These are phyloP conservation scores for Chelonus formosanus DNA, from an alignment of 2,888 invertebrate species.

Conservation along the genomic window DNA sequence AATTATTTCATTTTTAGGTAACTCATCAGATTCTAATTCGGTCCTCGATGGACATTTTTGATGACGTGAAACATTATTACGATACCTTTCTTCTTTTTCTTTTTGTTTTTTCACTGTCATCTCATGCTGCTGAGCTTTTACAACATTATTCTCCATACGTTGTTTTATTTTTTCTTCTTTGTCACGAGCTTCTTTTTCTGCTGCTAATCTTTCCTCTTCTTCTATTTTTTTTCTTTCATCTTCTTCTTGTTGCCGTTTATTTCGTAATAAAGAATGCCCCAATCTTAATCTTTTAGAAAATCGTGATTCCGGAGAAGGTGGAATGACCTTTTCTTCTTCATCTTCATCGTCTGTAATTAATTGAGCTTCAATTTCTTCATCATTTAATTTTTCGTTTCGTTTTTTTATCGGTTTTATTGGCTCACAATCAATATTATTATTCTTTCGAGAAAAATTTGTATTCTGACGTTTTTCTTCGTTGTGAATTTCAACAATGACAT, in stretches of 20 bases:
- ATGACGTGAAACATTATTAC: neutral
- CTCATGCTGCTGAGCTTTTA: slow-evolving; percentile 1
- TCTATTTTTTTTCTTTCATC: slow-evolving; percentile 7
- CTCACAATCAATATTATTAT: neutral
- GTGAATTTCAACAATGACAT: neutral
- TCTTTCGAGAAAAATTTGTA: neutral
- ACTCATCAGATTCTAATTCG: slow-evolving; percentile 37
- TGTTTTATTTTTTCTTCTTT: slow-evolving; percentile 25
- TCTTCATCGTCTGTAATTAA: slow-evolving; percentile 36
- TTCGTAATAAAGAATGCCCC: slow-evolving; percentile 11
- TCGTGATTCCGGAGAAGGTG: slow-evolving; percentile 22
- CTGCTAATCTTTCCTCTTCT: slow-evolving; percentile 16
- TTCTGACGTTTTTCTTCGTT: neutral
- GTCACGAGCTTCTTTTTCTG: slow-evolving; percentile 6
- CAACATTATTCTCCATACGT: slow-evolving; percentile 12
- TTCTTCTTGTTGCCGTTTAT: slow-evolving; percentile 26
- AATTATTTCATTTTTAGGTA: neutral
- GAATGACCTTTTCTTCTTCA: slow-evolving; percentile 31
- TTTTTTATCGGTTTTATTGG: neutral
- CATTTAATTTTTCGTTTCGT: slow-evolving; percentile 32
- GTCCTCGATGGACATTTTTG: slow-evolving; percentile 25
- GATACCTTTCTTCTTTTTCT: slow-evolving; percentile 23
- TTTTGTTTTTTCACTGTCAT: slow-evolving; percentile 8
- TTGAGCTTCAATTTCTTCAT: slow-evolving; percentile 40
- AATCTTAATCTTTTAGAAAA: slow-evolving; percentile 1